Percentiles rank a stretch among this genome's conserved stretches.
phyloP scores from a whole-genome alignment of 2,113 vertebrate species.

The Rhynchopsitta pachyrhyncha region DNA sequence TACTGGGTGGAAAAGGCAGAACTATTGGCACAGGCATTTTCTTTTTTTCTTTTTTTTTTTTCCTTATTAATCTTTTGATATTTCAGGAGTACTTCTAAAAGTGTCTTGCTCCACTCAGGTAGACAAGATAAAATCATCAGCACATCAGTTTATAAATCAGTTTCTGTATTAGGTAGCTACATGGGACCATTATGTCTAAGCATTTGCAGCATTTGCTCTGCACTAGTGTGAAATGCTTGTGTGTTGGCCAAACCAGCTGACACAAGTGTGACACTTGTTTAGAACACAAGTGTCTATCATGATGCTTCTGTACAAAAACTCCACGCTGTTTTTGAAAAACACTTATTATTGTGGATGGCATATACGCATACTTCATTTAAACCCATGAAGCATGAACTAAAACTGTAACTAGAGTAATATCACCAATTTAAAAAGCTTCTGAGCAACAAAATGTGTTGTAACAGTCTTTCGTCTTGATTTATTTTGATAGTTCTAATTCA shows the following conservation, averaged over 20 bases:
- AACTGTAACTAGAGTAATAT: background rate
- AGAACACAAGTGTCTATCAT: background rate
- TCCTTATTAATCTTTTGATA: background rate
- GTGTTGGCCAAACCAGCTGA: background rate
- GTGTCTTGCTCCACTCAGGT: background rate
- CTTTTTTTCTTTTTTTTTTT: background rate
- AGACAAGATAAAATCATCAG: background rate
- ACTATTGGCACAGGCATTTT: background rate
- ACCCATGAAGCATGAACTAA: background rate
- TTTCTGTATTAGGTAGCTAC: background rate
- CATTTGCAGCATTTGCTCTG: background rate
- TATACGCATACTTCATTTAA: background rate
- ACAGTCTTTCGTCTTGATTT: background rate
- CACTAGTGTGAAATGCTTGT: background rate
- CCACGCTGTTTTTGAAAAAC: background rate
- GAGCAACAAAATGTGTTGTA: background rate
- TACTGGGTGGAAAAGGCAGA: background rate
- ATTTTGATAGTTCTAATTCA: background rate
- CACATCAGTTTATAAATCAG: background rate
- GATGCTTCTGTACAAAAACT: background rate
- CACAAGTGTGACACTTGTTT: background rate
- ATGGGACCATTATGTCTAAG: fast-evolving
- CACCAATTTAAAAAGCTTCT: background rate
- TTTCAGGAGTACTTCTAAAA: background rate
- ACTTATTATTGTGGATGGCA: background rate